These are phyloP conservation scores for Physella acuta DNA, from an alignment of 1,140 invertebrate genomes.

Conservation along the genomic window DNA sequence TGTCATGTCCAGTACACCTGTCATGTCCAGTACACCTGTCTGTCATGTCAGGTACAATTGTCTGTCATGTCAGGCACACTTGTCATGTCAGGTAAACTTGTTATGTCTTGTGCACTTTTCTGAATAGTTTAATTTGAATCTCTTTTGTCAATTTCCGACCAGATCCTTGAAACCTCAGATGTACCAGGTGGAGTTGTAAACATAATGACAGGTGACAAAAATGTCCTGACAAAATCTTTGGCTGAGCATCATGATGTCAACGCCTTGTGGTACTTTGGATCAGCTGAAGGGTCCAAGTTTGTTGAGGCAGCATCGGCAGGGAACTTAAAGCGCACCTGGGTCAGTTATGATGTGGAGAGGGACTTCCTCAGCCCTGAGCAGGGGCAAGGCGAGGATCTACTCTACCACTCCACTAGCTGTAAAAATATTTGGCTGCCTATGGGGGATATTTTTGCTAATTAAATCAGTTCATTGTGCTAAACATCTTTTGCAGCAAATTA, in stretches of 20 bases:
- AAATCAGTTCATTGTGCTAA: too few species aligned
- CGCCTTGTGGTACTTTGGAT: conserved; percentile 61
- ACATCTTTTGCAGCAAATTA: too few species aligned
- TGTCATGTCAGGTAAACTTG: too few species aligned
- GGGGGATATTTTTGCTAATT: conserved; percentile 65
- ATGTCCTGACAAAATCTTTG: conserved; percentile 60
- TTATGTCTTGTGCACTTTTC: too few species aligned
- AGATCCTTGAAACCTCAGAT: conserved; percentile 64
- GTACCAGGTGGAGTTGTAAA: conserved; percentile 63
- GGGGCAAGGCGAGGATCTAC: conserved; percentile 60
- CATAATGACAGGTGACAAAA: conserved; percentile 61
- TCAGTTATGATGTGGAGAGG: conserved; percentile 55
- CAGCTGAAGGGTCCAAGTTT: conserved; percentile 57
- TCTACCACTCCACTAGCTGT: conserved; percentile 58
- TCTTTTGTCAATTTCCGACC: too few species aligned
- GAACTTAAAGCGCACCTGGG: conserved; percentile 62
- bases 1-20: too few species aligned
- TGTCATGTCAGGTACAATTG: too few species aligned
- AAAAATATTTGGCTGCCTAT: conserved; percentile 64
- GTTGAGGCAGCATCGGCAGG: conserved; percentile 58
- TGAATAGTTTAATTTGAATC: too few species aligned
- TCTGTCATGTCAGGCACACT: too few species aligned
- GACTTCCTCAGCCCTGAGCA: conserved; percentile 51
- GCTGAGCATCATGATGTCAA: conserved; percentile 62
- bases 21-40: too few species aligned